Base-by-base conservation (phyloP, 2,888 invertebrate species). In the Drosophila hamatofila region DNA sequence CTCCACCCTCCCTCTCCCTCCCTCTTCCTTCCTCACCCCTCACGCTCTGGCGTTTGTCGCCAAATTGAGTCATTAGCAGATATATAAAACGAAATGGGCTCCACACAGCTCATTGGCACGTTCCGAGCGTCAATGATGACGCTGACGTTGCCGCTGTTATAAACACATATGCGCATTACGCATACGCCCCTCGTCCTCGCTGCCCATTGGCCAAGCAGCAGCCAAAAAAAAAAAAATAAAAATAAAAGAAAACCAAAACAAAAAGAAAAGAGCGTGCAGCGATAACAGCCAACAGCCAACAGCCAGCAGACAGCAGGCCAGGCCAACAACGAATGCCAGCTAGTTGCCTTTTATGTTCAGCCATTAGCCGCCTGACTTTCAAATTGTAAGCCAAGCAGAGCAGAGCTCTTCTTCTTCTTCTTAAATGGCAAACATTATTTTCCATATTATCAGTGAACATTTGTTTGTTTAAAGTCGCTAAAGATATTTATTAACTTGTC, bases 31-130 rank as follows among this genome's bases (percentile, higher is more conserved):
- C 7, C 27, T 30, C 6, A 1, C 6, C 33, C 56, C 12, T 16
- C 49, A 25, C 30, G 25, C 35, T 67, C 56, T 59, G 60, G 35
- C 63, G 65, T 58, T 54, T 71, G 78, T 78, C 86, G 57, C 75
- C 78, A 83, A 83, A 85, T 83, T 85, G 88, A 88, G 83, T 83
- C 83, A 88, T 83, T 83, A 83, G 88, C 88, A 88, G 83, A 78
- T 73, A 72, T 67, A 83, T 85, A 82, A 85, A 85, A 88, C 58
- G 64, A 78, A 83, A 88, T 88, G 83, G 80, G 52, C 52, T 52
- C 71, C 68, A 65, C 72, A 76, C 80, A 83, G 88, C 83, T 88
- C 88, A 88, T 88, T 88, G 81, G 88, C 83, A 83, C 88, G 83
- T 83, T 77, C 74, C 67, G 57, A 67, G 60, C 68, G 76, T 49